These are phyloP conservation scores for Poicephalus gulielmi DNA, from an alignment of 2,113 vertebrate species.

Conservation along the genomic window DNA sequence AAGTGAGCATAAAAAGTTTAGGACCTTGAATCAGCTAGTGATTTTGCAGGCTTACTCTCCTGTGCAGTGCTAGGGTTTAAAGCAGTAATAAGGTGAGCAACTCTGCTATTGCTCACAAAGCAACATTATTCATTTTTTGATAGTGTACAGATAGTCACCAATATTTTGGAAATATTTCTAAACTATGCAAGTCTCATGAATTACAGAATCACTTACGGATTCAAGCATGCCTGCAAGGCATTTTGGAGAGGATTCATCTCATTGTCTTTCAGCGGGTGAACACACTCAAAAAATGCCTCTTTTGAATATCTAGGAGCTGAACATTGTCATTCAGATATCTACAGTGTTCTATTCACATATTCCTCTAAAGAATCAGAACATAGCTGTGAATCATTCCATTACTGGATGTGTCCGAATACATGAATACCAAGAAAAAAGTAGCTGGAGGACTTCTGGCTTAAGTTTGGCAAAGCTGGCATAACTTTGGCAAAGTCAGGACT, in stretches of 20 bases:
- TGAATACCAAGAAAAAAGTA: neutral
- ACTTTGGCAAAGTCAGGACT: neutral
- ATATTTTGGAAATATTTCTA: neutral
- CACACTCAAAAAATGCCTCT: neutral
- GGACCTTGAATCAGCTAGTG: neutral
- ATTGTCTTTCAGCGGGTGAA: neutral
- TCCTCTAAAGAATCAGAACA: neutral
- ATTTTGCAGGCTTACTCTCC: neutral
- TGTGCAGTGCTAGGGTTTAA: neutral
- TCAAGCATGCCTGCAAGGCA: neutral
- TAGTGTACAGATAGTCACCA: neutral
- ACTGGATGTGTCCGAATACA: neutral
- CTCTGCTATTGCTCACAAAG: neutral
- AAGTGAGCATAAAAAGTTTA: neutral
- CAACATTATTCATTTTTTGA: neutral
- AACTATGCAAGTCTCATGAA: neutral
- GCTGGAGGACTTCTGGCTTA: neutral
- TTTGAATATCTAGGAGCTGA: neutral
- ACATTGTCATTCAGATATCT: neutral
- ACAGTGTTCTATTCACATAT: neutral
- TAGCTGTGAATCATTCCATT: neutral
- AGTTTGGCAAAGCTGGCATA: neutral
- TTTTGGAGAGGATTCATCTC: neutral
- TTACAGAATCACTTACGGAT: neutral
- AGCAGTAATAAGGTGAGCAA: neutral